Conservation (phyloP, 2,888 invertebrate species). For the Scaptomyza polygonia region DNA sequence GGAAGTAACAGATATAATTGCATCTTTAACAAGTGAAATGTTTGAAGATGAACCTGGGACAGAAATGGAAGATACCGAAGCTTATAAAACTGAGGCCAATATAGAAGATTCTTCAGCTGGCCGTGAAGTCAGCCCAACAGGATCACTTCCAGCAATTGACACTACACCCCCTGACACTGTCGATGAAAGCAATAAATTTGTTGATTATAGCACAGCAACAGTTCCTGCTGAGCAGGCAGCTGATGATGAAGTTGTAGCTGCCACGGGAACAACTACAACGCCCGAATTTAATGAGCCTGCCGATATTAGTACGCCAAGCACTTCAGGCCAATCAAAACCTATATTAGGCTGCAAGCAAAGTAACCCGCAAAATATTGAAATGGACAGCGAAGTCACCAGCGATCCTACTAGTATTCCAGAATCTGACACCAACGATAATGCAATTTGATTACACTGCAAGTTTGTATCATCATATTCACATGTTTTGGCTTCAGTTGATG, state of each 20-base stretch:
- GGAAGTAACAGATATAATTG: conserved; percentile 10
- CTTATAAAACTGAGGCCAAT: neutral
- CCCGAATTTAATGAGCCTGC: neutral
- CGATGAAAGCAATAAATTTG: neutral
- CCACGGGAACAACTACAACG: neutral
- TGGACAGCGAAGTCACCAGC: neutral
- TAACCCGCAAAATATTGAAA: neutral
- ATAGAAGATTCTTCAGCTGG: neutral
- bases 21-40: conserved; percentile 10
- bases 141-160: conserved; percentile 4
- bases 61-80: neutral
- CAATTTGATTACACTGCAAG: conserved; percentile 16
- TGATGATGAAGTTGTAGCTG: neutral
- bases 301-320: neutral
- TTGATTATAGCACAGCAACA: neutral
- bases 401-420: neutral
- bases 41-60: neutral
- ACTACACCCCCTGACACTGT: neutral
- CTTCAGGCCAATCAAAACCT: neutral
- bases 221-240: neutral
- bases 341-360: neutral
- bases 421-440: neutral
- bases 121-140: neutral
- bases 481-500: conserved; percentile 23
- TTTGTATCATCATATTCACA: neutral